Evolutionary conservation across 2,888 invertebrate species (phyloP).

Genomic region (Drosophila lacicola): DNA sequence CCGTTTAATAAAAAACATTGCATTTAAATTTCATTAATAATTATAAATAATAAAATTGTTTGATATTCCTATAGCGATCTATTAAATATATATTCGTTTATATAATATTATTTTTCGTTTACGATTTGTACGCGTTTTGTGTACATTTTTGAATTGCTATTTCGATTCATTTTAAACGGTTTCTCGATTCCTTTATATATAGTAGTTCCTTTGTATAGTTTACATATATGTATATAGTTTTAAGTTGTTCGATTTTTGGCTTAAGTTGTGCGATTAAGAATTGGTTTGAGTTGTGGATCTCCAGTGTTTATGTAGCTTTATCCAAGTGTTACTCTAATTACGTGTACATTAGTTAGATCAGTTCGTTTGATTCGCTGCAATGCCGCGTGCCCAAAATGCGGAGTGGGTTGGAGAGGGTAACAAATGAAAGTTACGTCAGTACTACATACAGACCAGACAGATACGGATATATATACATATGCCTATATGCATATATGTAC

Average conservation of each 20-base stretch:
- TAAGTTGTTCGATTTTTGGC: background rate
- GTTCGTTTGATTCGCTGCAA: constrained; percentile 73
- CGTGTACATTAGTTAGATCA: constrained; percentile 54
- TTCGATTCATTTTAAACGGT: background rate
- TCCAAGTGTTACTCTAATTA: constrained; percentile 52
- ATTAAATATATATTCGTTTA: constrained; percentile 6
- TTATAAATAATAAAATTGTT: constrained; percentile 16
- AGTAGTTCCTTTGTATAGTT: background rate
- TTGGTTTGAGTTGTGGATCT: constrained; percentile 20
- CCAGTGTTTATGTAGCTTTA: constrained; percentile 38
- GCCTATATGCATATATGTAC: constrained; percentile 1
- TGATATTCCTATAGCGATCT: constrained; percentile 15
- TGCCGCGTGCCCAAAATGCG: constrained; percentile 68
- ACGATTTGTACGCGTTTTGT: constrained; percentile 25
- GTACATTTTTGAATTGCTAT: constrained; percentile 1
- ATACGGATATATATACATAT: constrained; percentile 14
- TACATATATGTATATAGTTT: constrained; percentile 1
- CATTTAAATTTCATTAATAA: background rate
- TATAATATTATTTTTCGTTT: constrained; percentile 3
- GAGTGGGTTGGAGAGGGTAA: constrained; percentile 41
- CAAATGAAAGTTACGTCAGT: constrained; percentile 54
- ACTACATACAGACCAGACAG: constrained; percentile 40
- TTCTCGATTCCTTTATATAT: constrained; percentile 4
- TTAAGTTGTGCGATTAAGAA: constrained; percentile 13
- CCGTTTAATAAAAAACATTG: constrained; percentile 12